These are phyloP conservation scores for Distichodus sexfasciatus DNA, from an alignment of 2,797 vertebrate species.

Conservation along the genomic window DNA sequence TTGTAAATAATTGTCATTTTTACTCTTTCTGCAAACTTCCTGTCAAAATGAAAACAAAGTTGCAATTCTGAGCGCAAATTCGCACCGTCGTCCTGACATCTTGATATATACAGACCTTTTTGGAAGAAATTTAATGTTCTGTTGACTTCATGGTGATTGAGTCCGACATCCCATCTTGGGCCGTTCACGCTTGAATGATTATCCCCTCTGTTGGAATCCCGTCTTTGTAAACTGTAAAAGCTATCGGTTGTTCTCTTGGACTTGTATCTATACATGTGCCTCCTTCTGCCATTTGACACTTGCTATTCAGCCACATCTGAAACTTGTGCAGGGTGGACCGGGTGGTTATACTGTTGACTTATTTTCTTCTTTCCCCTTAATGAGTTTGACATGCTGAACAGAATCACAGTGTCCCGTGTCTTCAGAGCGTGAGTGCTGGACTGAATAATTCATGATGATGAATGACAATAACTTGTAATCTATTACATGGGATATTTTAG, in stretches of 20 bases:
- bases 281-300: constrained; percentile 47
- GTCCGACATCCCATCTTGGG: constrained; percentile 11
- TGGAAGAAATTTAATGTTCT: neutral
- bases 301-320: constrained; percentile 55
- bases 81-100: constrained; percentile 56
- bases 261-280: constrained; percentile 56
- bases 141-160: constrained; percentile 5
- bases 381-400: constrained; percentile 82
- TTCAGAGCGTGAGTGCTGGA: constrained; percentile 80
- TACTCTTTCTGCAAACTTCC: constrained; percentile 69
- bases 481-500: constrained; percentile 97
- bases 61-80: constrained; percentile 50
- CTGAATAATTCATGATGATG: constrained; percentile 69
- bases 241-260: constrained; percentile 63
- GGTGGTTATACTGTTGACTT: constrained; percentile 50
- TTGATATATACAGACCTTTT: constrained; percentile 29
- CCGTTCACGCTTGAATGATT: constrained; percentile 63
- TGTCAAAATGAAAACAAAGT: constrained; percentile 68
- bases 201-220: constrained; percentile 52
- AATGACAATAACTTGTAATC: constrained; percentile 86
- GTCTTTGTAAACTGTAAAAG: constrained; percentile 55
- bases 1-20: constrained; percentile 79
- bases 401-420: constrained; percentile 76
- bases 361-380: constrained; percentile 72
- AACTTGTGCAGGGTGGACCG: constrained; percentile 39